Evolutionary conservation across 2,113 vertebrate genomes (phyloP).

Genomic region (Hippocampus guttulatus): DNA sequence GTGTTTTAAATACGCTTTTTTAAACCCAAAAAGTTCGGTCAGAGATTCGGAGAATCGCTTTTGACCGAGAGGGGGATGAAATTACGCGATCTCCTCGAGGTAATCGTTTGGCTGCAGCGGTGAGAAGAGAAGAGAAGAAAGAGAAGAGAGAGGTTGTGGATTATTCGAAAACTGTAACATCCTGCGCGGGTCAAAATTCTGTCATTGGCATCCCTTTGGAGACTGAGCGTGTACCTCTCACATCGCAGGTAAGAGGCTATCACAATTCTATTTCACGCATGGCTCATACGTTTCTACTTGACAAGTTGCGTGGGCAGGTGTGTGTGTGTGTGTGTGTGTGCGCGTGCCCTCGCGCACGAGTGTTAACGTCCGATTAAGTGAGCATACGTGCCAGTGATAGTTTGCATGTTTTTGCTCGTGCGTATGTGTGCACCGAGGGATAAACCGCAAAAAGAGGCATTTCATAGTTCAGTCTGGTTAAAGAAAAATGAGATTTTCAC

Average conservation of each 20-base stretch:
- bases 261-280: conserved; percentile 13
- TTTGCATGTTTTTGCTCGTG: neutral
- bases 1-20: neutral
- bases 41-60: neutral
- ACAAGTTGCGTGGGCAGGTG: neutral
- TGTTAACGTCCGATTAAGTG: neutral
- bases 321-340: neutral
- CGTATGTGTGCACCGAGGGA: neutral
- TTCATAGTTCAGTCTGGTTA: neutral
- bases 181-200: conserved; percentile 12
- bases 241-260: conserved; percentile 35
- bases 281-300: conserved; percentile 14
- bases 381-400: neutral
- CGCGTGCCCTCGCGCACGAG: conserved; percentile 15
- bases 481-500: neutral
- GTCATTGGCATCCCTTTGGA: conserved; percentile 12
- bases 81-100: conserved; percentile 22
- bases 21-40: conserved; percentile 4
- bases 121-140: neutral
- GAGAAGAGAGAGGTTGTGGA: conserved; percentile 33
- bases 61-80: neutral
- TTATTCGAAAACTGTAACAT: conserved; percentile 33
- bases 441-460: neutral
- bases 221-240: conserved; percentile 27
- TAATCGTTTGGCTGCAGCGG: neutral